Base-by-base conservation (phyloP, 2,888 invertebrate species). In the Epicampocera succincta region DNA sequence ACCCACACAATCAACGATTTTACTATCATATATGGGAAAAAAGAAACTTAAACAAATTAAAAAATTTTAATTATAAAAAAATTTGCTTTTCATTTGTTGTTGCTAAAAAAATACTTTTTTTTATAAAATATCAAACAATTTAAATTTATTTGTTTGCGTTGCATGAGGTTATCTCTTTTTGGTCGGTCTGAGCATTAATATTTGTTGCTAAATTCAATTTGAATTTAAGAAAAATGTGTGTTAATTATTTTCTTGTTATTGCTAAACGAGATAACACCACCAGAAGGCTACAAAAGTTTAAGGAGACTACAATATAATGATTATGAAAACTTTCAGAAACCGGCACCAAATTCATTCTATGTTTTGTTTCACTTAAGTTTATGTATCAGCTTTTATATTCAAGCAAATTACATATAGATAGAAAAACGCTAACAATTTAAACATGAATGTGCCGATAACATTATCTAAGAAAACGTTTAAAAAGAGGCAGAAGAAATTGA, bases 271-370 rank as follows among this genome's bases (percentile, higher is more conserved):
- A 75, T 61, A 74, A 63, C 6, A 33, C 33, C 29, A 21, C 61
- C 42, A 79, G 50, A 74, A 72, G 73, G 44, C 52, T 61, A 61
- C 29, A 60, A 74, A 79, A 79, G 46, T 68, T 74, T 65, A 72
- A 66, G 56, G 65, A 60, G 58, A 58, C 50, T 19, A 60, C 52
- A 40, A 42, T 42, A 33, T n/a, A 73, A 54, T 46, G 12, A 46
- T 46, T 58, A 69, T n/a, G 19, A n/a, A 58, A 38, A n/a, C n/a
- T 33, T 1, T 44, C 13, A 42, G 29, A 17, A 33, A 13, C 17
- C 15, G 42, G 21, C 15, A 40, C 15, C 9, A 48, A 60, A 58
- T 72, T 50, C 60, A 72, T 72, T 72, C 17, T 61, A 44, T 56
- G 44, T 56, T 44, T 69, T 17, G 54, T 11, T 17, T 19, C 4